A percentile compares a stretch with the other conserved stretches of the same genome.
phyloP scores from a whole-genome alignment of 2,888 invertebrate genomes.

The Branchipolynoe longqiensis region DNA sequence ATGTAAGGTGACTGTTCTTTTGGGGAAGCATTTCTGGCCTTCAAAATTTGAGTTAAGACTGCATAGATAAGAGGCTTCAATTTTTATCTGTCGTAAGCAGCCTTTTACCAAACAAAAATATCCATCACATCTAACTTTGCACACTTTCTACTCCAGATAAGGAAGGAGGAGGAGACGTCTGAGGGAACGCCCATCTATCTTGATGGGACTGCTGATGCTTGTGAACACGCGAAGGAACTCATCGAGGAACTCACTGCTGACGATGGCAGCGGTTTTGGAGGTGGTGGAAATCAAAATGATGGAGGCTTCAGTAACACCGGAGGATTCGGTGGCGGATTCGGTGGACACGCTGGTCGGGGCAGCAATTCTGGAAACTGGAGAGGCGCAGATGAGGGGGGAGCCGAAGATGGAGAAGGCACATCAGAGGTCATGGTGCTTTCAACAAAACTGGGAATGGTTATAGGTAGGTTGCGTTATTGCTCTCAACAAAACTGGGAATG shows the following conservation, averaged over 20 bases:
- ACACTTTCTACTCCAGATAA: not conserved
- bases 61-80: not conserved
- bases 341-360: too few species aligned
- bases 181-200: conserved; percentile 82
- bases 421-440: not conserved
- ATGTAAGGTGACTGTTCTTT: not conserved
- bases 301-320: not conserved
- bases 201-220: conserved; percentile 83
- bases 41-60: not conserved
- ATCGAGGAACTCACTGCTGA: conserved; percentile 54
- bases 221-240: conserved; percentile 81
- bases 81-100: not conserved
- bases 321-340: not conserved
- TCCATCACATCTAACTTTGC: too few species aligned
- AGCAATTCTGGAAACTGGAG: not conserved
- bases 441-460: not conserved
- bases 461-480: not conserved
- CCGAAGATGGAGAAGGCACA: not conserved
- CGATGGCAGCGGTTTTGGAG: not conserved
- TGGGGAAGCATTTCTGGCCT: not conserved
- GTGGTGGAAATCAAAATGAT: not conserved
- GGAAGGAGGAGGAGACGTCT: conserved; percentile 71
- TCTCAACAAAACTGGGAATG: not conserved
- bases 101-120: not conserved
- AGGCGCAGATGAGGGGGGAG: not conserved